A percentile compares a stretch with the other conserved stretches of the same genome.
Conservation (phyloP, 2,888 invertebrate genomes). For the Lasioglossum oenotherae region DNA sequence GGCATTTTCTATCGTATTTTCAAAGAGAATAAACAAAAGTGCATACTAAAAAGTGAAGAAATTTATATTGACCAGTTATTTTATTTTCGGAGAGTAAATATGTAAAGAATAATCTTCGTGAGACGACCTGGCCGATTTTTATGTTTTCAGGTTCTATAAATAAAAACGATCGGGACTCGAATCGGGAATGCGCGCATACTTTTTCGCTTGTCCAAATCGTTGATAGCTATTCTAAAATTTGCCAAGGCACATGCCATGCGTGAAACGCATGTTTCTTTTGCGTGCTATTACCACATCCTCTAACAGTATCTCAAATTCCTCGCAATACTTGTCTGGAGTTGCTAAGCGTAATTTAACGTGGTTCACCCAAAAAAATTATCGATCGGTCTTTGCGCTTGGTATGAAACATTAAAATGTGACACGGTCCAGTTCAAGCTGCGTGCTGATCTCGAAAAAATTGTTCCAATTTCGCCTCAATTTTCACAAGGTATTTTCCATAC, state of each 20-base stretch:
- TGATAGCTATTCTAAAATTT: constrained; percentile 7
- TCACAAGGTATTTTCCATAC: neutral
- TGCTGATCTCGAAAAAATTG: neutral
- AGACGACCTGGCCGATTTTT: neutral
- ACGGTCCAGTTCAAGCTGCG: neutral
- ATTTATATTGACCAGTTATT: neutral
- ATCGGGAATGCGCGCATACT: neutral
- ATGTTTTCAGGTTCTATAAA: neutral
- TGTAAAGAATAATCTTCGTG: neutral
- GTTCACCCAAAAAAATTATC: neutral
- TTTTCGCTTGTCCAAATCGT: neutral
- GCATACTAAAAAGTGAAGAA: neutral
- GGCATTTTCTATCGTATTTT: neutral
- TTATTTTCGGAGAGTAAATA: neutral
- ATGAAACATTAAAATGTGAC: neutral
- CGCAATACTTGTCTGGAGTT: constrained; percentile 2
- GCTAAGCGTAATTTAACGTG: neutral
- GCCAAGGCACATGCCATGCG: constrained; percentile 3
- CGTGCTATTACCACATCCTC: constrained; percentile 7
- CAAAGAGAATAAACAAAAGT: neutral
- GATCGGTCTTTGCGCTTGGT: neutral
- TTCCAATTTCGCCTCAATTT: neutral
- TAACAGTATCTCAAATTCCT: constrained; percentile 12
- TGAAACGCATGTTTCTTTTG: constrained; percentile 12
- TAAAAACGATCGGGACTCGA: neutral